Evolutionary conservation across 2,797 vertebrate species (phyloP), one percentile per base, ranked within the genome.

Genomic region (Sebastes steindachneri): DNA sequence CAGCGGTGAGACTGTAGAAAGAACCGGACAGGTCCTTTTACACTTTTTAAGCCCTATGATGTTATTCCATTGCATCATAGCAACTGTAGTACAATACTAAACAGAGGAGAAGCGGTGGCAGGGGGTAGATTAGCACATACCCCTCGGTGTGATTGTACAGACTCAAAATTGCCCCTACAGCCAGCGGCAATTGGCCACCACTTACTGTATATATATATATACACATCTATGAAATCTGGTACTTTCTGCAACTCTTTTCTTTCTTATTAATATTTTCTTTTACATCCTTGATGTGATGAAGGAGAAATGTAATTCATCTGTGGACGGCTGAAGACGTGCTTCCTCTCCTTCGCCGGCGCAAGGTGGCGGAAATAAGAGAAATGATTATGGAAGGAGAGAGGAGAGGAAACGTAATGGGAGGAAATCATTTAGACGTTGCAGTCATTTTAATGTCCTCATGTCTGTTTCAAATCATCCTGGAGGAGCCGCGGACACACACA

Each of bases 351-450:
- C 88, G 78, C 85, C 70, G 72, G 81, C 85, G 70, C 86, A 89
- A 92, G 87, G 87, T 88, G 84, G 93, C 93, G 91, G 95, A 95
- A 96, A 96, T 95, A 93, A 94, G 93, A 94, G 91, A 95, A 96
- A 96, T 95, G 91, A 94, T 95, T 94, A 95, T 92, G 80, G 92
- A 92, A 92, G 87, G 88, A 90, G 84, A 93, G 86, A 78, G 88
- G 90, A 89, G 88, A 90, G 90, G 77, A 86, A 93, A 94, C 89
- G 89, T 95, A 95, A 95, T 95, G 93, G 94, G 93, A 95, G 95
- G 95, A 96, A 96, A 95, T 96, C 92, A 93, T 94, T 94, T 95
- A 86, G 94, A 95, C 91, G 87, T 95, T 94, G 92, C 86, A 94
- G 90, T 94, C 92, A 95, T 95, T 96, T 95, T 93, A 94, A 96